Percentiles rank a stretch among this genome's conserved stretches.
phyloP scores from a whole-genome alignment of 2,113 vertebrate genomes.

The Ranitomeya imitator region DNA sequence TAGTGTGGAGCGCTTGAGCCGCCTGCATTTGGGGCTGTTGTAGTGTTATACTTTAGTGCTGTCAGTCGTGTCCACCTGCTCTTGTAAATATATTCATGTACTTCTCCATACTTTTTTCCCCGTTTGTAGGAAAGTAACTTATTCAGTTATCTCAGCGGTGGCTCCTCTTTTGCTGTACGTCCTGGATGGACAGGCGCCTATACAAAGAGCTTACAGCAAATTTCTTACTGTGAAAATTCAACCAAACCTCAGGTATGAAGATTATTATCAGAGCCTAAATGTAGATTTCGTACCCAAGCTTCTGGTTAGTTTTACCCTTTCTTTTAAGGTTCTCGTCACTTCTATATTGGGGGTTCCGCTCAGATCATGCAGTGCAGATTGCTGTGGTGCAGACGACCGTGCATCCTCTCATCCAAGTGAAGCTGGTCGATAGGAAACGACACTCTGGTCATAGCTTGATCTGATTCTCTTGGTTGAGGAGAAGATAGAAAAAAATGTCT shows the following conservation, averaged over 20 bases:
- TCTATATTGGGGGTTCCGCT: too few relatives aligned
- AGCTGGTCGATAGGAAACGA: too few relatives aligned
- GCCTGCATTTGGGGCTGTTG: too few relatives aligned
- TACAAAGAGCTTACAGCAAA: background rate
- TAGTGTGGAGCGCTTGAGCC: too few relatives aligned
- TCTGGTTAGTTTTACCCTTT: background rate
- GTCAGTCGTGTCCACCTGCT: background rate
- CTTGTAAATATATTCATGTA: background rate
- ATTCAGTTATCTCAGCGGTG: background rate
- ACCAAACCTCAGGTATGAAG: constrained; percentile 2
- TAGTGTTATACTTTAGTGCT: background rate
- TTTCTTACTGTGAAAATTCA: background rate
- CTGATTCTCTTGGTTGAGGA: too few relatives aligned
- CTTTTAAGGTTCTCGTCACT: too few relatives aligned
- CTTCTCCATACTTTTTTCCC: background rate
- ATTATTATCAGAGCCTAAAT: background rate
- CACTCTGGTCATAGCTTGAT: too few relatives aligned
- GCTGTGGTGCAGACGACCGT: too few relatives aligned
- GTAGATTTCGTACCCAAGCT: background rate
- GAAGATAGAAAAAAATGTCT: too few relatives aligned
- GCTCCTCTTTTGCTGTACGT: background rate
- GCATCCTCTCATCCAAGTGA: too few relatives aligned
- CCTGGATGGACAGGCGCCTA: background rate
- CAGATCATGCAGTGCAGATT: too few relatives aligned
- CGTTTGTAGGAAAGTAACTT: background rate